Conservation (phyloP, 35 echinoderm and acorn worm genomes). For the Stichopus chloronotus region DNA sequence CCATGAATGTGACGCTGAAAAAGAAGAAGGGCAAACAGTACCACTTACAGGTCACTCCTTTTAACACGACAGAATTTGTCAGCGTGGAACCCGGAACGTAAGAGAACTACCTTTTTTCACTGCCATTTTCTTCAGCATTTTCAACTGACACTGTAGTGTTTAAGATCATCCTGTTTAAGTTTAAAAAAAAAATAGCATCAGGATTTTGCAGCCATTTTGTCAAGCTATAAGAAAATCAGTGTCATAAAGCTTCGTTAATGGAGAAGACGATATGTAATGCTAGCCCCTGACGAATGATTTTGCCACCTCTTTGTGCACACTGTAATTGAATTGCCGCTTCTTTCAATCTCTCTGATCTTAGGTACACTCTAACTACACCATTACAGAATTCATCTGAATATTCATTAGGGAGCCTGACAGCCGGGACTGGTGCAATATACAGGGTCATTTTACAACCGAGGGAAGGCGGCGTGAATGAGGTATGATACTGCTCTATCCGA, state of each 20-base stretch:
- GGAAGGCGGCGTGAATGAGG: background rate
- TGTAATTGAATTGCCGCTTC: background rate
- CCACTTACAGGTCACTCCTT: background rate
- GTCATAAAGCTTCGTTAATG: too few species aligned
- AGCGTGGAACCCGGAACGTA: conserved; percentile 51
- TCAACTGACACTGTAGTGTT: too few species aligned
- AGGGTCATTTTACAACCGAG: conserved; percentile 48
- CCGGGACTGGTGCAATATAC: conserved; percentile 58
- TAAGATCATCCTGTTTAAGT: too few species aligned
- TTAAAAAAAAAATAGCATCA: too few species aligned
- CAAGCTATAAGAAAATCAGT: too few species aligned
- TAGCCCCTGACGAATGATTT: too few species aligned
- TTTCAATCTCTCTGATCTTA: background rate
- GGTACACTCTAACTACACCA: background rate
- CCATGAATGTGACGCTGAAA: background rate
- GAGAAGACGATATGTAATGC: too few species aligned
- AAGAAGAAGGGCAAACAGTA: background rate
- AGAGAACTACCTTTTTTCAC: background rate
- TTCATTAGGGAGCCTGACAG: conserved; percentile 6
- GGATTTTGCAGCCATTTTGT: too few species aligned
- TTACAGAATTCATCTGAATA: background rate
- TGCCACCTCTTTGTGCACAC: too few species aligned
- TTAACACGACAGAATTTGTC: conserved; percentile 7
- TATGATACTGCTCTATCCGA: background rate
- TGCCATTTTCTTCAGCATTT: background rate